Evolutionary conservation across 2,113 vertebrate genomes (phyloP).

Genomic region (Danionella cerebrum): DNA sequence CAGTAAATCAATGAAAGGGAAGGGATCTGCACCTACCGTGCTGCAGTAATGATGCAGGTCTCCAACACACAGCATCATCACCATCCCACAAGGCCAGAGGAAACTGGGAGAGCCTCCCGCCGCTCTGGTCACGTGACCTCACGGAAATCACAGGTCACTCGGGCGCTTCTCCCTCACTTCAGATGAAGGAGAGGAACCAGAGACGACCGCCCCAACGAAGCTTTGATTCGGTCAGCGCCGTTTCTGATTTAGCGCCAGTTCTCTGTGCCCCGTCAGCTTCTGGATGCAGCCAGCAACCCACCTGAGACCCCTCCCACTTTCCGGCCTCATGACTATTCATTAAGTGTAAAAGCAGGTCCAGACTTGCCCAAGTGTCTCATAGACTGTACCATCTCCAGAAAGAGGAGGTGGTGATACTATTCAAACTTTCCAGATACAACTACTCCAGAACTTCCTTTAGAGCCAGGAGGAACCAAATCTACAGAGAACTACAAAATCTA

Average conservation of each 20-base stretch:
- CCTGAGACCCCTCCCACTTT: constrained; percentile 66
- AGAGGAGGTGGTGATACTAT: constrained; percentile 31
- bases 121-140: constrained; percentile 62
- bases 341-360: constrained; percentile 73
- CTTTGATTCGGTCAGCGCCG: neutral
- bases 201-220: neutral
- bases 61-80: constrained; percentile 79
- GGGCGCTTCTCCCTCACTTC: neutral
- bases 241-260: constrained; percentile 48
- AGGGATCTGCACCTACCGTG: constrained; percentile 73
- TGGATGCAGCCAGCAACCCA: constrained; percentile 88
- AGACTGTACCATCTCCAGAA: constrained; percentile 66
- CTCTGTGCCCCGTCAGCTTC: constrained; percentile 72
- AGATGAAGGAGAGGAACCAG: neutral
- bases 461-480: no score
- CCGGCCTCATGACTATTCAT: constrained; percentile 84
- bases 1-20: neutral
- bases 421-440: neutral
- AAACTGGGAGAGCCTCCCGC: constrained; percentile 41
- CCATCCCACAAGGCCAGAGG: constrained; percentile 43
- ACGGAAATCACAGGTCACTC: constrained; percentile 15
- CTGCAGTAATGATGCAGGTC: constrained; percentile 68
- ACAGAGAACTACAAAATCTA: no score
- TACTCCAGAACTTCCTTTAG: no score
- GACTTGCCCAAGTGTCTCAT: constrained; percentile 77